Conservation (phyloP, 2,113 vertebrate genomes). For the Coturnix japonica region DNA sequence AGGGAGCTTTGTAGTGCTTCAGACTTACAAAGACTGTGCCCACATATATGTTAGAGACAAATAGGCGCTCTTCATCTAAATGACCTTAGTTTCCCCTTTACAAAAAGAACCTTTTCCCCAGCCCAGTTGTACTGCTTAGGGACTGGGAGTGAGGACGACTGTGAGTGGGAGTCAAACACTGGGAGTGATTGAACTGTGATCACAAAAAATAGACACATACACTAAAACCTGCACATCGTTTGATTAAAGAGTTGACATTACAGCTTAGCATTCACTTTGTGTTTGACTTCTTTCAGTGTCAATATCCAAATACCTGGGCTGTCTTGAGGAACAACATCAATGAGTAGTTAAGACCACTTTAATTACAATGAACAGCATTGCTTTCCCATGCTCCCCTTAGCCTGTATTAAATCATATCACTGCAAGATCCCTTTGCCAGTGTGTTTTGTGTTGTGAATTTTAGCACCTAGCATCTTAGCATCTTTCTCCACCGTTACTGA, state of each 20-base stretch:
- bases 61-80: not conserved
- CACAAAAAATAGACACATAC: not conserved
- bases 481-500: not conserved
- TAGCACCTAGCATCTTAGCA: not conserved
- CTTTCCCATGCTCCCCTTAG: not conserved
- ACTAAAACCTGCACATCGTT: not conserved
- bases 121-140: not conserved
- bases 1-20: not conserved
- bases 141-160: not conserved
- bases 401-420: not conserved
- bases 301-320: not conserved
- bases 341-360: not conserved
- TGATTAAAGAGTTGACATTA: not conserved
- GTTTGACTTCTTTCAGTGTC: constrained; percentile 17
- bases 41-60: not conserved
- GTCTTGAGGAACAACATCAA: not conserved
- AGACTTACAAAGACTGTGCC: not conserved
- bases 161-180: too few species aligned
- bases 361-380: not conserved
- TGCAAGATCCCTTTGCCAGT: not conserved
- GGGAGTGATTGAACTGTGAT: not conserved
- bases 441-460: not conserved
- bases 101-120: not conserved
- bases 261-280: not conserved
- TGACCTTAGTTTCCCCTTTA: not conserved